phyloP scores from a whole-genome alignment of 2,888 invertebrate genomes.

The Adelphocoris suturalis region DNA sequence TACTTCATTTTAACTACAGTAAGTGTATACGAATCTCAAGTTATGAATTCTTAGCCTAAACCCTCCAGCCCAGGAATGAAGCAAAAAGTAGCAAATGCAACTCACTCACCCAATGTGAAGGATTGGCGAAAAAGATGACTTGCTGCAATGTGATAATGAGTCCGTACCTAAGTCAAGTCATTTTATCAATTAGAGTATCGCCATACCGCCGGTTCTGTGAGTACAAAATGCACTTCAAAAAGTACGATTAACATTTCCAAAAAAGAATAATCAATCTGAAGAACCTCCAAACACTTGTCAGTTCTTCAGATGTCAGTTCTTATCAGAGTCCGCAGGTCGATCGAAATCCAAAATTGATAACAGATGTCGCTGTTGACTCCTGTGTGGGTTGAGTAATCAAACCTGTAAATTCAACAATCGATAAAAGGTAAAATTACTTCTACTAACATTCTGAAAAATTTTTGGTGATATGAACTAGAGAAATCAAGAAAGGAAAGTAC shows the following conservation, averaged over 20 bases:
- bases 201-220: not conserved
- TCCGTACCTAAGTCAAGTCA: not conserved
- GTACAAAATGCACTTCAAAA: not conserved
- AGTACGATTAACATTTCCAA: not conserved
- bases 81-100: not conserved
- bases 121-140: constrained; percentile 16
- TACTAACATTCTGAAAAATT: too few species aligned
- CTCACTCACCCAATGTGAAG: not conserved
- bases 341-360: constrained; percentile 28
- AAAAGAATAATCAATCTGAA: not conserved
- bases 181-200: not conserved
- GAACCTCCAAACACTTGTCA: constrained; percentile 44
- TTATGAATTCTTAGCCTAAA: too few species aligned
- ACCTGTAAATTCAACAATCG: too few species aligned
- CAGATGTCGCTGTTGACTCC: not conserved
- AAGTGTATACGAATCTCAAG: too few species aligned
- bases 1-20: too few species aligned
- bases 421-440: too few species aligned
- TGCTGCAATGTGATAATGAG: not conserved
- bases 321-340: constrained; percentile 31
- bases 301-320: not conserved
- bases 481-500: too few species aligned
- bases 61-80: too few species aligned
- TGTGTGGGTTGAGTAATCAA: too few species aligned
- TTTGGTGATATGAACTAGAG: too few species aligned